Percentiles rank a stretch among this genome's conserved stretches.
phyloP scores from a whole-genome alignment of 2,113 vertebrate species.

The human (Homo sapiens) region GRCh38 chr18:74208001-74208500 shows the following conservation, averaged over 20 bases:
- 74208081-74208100: neutral
- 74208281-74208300: neutral
- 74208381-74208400: neutral
- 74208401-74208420: neutral
- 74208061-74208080: too few species aligned
- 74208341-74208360: neutral
- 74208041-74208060: neutral
- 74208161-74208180: neutral
- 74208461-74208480: accelerated
- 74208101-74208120: neutral
- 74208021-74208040: neutral
- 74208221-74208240: accelerated
- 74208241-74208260: neutral
- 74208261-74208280: too few species aligned
- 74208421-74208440: neutral
- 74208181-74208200: neutral
- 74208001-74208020: neutral
- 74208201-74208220: neutral
- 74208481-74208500: neutral
- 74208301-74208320: neutral
- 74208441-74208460: neutral
- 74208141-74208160: neutral
- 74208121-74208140: neutral
- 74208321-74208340: neutral
- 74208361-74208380: neutral